Percentiles rank a stretch among this genome's conserved stretches.
These are phyloP conservation scores for Arion vulgaris DNA, from an alignment of 1,140 invertebrate genomes.

Conservation along the genomic window DNA sequence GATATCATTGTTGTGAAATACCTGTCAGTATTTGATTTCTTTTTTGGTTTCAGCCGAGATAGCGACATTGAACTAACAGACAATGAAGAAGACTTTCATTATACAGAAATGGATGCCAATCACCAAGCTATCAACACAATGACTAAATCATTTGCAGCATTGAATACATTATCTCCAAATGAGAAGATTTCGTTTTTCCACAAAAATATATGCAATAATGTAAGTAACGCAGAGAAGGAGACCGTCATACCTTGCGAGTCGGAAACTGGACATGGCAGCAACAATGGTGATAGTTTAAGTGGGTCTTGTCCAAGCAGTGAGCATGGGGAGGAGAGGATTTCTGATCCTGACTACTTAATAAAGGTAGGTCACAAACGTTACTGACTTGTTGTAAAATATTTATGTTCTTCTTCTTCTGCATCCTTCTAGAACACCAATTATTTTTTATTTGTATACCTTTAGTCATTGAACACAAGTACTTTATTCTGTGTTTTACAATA, in stretches of 20 bases:
- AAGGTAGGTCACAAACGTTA: constrained; percentile 53
- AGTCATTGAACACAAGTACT: too few relatives aligned
- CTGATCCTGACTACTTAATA: constrained; percentile 71
- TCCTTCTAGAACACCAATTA: too few relatives aligned
- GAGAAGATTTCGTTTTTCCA: too few relatives aligned
- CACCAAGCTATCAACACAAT: constrained; percentile 70
- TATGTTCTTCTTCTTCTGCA: too few relatives aligned
- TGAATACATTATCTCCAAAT: constrained; percentile 64
- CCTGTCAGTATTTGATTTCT: too few relatives aligned
- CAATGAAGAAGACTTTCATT: constrained; percentile 96
- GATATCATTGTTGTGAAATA: too few relatives aligned
- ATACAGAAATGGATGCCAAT: constrained; percentile 87
- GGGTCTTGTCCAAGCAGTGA: too few relatives aligned
- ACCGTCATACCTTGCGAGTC: not conserved
- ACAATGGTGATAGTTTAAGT: constrained; percentile 3
- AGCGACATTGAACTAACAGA: constrained; percentile 75
- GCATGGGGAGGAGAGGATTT: constrained; percentile 39
- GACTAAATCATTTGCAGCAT: constrained; percentile 64
- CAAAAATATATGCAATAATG: not conserved
- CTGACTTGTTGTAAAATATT: too few relatives aligned
- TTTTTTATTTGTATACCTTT: too few relatives aligned
- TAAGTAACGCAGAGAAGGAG: not conserved
- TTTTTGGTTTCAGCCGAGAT: constrained; percentile 50
- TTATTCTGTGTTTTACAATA: too few relatives aligned
- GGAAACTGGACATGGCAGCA: constrained; percentile 31